phyloP scores from a whole-genome alignment of 2,113 vertebrate genomes.

The Elephas maximus region DNA sequence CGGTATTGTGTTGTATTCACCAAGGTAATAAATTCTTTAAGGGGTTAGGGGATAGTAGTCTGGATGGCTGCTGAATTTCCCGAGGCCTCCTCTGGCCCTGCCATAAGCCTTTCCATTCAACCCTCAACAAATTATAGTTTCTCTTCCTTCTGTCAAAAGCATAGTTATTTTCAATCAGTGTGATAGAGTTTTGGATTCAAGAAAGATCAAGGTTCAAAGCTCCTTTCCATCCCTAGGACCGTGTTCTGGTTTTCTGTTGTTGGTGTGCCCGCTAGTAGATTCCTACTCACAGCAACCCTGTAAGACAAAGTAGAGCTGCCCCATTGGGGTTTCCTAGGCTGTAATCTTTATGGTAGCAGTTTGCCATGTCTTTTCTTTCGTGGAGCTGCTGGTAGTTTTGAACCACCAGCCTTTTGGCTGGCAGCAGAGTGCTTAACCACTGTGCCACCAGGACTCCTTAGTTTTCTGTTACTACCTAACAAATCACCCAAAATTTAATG shows the following conservation, averaged over 20 bases:
- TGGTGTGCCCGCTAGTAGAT: no score
- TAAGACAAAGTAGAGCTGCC: no score
- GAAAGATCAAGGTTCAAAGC: neutral
- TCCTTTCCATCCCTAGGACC: neutral
- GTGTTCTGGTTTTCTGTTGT: neutral
- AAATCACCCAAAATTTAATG: neutral
- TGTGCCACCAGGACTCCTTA: neutral
- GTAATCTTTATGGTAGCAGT: no score
- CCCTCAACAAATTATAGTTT: neutral
- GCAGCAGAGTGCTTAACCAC: no score
- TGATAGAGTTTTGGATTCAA: neutral
- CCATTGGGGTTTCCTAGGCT: no score
- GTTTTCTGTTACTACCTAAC: slow-evolving; percentile 29
- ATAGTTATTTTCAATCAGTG: neutral
- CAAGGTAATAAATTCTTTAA: neutral
- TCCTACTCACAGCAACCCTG: no score
- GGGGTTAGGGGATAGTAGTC: neutral
- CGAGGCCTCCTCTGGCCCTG: neutral
- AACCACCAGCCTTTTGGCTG: no score
- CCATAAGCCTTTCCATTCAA: neutral
- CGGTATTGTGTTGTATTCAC: neutral
- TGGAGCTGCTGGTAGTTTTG: no score
- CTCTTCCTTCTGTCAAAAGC: neutral
- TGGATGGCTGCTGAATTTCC: neutral
- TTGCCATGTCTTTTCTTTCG: no score